Conservation (phyloP, 2,888 invertebrate genomes). For the Lordiphosa fenestrarum region DNA sequence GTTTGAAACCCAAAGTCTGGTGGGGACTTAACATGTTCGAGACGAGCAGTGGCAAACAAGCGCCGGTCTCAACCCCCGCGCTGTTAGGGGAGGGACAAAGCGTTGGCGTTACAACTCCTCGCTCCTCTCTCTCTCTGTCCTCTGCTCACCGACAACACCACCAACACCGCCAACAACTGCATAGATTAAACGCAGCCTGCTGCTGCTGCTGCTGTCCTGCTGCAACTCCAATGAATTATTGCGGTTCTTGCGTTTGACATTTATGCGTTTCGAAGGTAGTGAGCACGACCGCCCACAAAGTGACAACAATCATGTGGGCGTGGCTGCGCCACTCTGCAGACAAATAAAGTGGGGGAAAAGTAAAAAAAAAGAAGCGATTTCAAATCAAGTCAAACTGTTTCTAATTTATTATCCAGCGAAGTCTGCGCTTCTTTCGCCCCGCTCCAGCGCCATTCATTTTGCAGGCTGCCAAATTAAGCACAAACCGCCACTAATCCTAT, state of each 20-base stretch:
- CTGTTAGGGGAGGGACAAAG: too few species aligned
- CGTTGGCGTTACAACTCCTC: too few species aligned
- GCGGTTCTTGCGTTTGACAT: slow-evolving; percentile 54
- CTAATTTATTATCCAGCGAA: slow-evolving; percentile 1
- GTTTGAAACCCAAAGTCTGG: too few species aligned
- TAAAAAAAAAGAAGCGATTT: neutral
- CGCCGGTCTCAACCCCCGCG: too few species aligned
- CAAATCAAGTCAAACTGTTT: neutral
- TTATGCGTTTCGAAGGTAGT: slow-evolving; percentile 49
- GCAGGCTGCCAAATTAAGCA: slow-evolving; percentile 46
- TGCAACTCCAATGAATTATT: slow-evolving; percentile 46
- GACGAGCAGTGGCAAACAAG: too few species aligned
- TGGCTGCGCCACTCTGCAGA: neutral
- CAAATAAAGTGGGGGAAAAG: neutral
- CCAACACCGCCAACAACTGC: neutral
- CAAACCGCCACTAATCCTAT: slow-evolving; percentile 57
- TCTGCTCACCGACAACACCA: too few species aligned
- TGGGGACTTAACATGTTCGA: too few species aligned
- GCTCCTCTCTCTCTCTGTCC: too few species aligned
- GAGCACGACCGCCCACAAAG: slow-evolving; percentile 26
- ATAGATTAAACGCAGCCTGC: slow-evolving; percentile 35
- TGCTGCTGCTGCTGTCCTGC: slow-evolving; percentile 10
- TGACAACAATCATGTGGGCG: slow-evolving; percentile 31
- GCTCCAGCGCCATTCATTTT: too few species aligned
- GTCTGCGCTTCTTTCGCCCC: too few species aligned